Evolutionary conservation across 1,140 invertebrate genomes (phyloP).

Genomic region (Drosophila eugracilis): DNA sequence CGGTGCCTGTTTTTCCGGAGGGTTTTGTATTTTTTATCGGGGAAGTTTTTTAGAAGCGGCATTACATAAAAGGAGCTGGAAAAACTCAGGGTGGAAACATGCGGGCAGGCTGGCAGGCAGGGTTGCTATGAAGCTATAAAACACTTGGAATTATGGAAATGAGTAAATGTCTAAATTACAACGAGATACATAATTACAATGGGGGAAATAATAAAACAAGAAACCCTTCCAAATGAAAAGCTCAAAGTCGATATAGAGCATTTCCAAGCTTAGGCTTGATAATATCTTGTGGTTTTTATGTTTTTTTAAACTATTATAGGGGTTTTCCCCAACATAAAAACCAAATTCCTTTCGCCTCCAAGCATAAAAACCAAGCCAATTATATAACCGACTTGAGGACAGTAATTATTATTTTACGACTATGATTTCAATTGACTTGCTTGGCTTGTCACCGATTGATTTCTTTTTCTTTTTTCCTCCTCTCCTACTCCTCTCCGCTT

Average conservation of each 20-base stretch:
- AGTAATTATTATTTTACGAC: slow-evolving; percentile 2
- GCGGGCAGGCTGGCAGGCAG: slow-evolving; percentile 13
- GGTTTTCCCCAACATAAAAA: slow-evolving; percentile 1
- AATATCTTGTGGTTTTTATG: no score
- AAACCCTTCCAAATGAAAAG: not conserved
- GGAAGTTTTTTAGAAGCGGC: slow-evolving; percentile 11
- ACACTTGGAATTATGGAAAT: slow-evolving; percentile 11
- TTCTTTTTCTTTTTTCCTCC: no score
- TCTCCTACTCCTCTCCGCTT: not conserved
- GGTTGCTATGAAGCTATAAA: slow-evolving; percentile 7
- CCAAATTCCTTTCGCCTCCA: not conserved
- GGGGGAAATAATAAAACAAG: not conserved
- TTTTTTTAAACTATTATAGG: no score
- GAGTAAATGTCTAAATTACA: slow-evolving; percentile 11
- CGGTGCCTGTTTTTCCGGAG: slow-evolving; percentile 9
- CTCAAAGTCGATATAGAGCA: not conserved
- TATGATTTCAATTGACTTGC: slow-evolving; percentile 7
- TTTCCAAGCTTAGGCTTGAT: not conserved
- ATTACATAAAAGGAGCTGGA: slow-evolving; percentile 13
- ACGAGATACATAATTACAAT: not conserved
- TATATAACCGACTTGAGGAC: not conserved
- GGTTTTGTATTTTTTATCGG: slow-evolving; percentile 5
- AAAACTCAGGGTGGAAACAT: slow-evolving; percentile 35
- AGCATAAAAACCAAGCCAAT: not conserved
- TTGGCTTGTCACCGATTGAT: slow-evolving; percentile 13